Base-by-base conservation (phyloP, 2,888 invertebrate species). In the Gordius sp. region DNA sequence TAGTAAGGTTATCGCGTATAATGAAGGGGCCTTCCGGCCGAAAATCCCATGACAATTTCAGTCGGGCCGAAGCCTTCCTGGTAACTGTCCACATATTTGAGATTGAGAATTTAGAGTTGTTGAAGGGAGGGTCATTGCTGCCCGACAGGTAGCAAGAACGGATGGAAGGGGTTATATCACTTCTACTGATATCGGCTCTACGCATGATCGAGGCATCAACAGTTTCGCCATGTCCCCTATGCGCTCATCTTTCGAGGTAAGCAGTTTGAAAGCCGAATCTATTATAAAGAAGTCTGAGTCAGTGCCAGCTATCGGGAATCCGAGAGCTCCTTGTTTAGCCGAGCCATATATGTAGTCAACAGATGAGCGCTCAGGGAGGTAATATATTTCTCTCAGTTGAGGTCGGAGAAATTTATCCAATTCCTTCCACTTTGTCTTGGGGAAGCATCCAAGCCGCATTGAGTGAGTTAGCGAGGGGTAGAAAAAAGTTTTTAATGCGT, bases 181-280 rank as follows among this genome's bases (percentile, higher is more conserved):
- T n/a, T n/a, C n/a, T n/a, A n/a, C n/a, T n/a, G n/a, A n/a, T n/a
- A n/a, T n/a, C n/a, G n/a, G n/a, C n/a, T n/a, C n/a, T n/a, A n/a
- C n/a, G n/a, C n/a, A n/a, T n/a, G n/a, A n/a, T n/a, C n/a, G n/a
- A n/a, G n/a, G n/a, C n/a, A n/a, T n/a, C n/a, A n/a, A n/a, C n/a
- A n/a, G n/a, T n/a, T n/a, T n/a, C n/a, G n/a, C n/a, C n/a, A n/a
- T n/a, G n/a, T n/a, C n/a, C n/a, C n/a, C n/a, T n/a, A n/a, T n/a
- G n/a, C n/a, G n/a, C n/a, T n/a, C n/a, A n/a, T 47, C 47, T 20
- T 47, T 8, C 4, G 47, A 47, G 47, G 47, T 47, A 18, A 47
- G 23, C 20, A 47, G 47, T 23, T 47, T 47, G 20, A n/a, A 47
- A 20, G 47, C 47, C 4, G 8, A 18, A 23, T 47, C 47, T n/a